Conservation (phyloP, 2,113 vertebrate genomes). For the Forbesichthys papilliferus region DNA sequence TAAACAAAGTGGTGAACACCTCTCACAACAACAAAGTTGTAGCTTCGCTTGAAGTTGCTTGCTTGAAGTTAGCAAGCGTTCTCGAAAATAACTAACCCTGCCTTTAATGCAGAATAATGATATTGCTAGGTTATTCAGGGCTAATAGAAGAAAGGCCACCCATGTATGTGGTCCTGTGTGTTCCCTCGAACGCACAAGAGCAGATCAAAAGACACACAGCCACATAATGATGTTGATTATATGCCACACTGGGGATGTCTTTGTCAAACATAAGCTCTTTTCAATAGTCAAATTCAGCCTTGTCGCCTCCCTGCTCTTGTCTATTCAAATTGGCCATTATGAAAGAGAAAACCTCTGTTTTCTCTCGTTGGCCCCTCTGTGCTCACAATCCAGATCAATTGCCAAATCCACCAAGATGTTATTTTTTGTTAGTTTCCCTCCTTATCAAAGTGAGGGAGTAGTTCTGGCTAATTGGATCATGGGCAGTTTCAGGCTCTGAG, state of each 20-base stretch:
- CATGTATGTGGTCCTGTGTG: constrained; percentile 47
- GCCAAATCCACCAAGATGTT: constrained; percentile 55
- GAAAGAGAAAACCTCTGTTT: constrained; percentile 45
- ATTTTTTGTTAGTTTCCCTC: constrained; percentile 56
- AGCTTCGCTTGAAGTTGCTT: too few relatives aligned
- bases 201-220: constrained; percentile 60
- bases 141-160: constrained; percentile 11
- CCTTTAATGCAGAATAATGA: not conserved
- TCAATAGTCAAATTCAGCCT: constrained; percentile 49
- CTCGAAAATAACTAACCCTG: too few relatives aligned
- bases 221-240: constrained; percentile 73
- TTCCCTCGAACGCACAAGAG: constrained; percentile 59
- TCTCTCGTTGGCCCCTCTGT: constrained; percentile 14
- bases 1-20: too few relatives aligned
- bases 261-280: constrained; percentile 57
- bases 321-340: constrained; percentile 55
- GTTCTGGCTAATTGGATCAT: constrained; percentile 64
- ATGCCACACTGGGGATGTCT: constrained; percentile 56
- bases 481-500: constrained; percentile 45
- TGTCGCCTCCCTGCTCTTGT: constrained; percentile 43
- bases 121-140: constrained; percentile 19
- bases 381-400: constrained; percentile 44
- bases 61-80: too few relatives aligned
- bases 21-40: too few relatives aligned
- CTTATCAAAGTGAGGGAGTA: constrained; percentile 48